These are phyloP conservation scores for Potorous gilbertii DNA, from an alignment of 2,797 vertebrate genomes.

Conservation along the genomic window DNA sequence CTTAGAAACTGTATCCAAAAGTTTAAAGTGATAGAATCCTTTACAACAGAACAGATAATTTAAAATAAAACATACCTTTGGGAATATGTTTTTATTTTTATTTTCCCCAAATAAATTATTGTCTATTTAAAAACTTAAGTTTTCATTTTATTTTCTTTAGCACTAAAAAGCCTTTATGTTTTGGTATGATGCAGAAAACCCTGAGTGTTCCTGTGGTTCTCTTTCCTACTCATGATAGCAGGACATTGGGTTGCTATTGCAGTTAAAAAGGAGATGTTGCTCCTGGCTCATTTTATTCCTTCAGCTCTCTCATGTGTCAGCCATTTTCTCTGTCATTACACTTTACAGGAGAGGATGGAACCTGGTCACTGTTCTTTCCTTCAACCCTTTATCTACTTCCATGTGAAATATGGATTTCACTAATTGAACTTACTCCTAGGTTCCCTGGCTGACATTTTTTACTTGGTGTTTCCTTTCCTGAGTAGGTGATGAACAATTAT, in stretches of 20 bases:
- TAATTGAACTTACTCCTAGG: background rate
- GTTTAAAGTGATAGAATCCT: background rate
- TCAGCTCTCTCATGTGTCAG: background rate
- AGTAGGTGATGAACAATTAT: background rate
- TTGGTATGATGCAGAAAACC: background rate
- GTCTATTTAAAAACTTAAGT: background rate
- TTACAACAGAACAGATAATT: background rate
- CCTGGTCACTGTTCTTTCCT: too few relatives aligned
- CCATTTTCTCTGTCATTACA: background rate
- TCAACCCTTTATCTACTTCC: background rate
- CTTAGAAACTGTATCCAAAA: background rate
- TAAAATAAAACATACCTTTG: background rate
- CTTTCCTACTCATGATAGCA: background rate
- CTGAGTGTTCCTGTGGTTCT: background rate
- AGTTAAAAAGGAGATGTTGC: background rate
- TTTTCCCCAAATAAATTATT: background rate
- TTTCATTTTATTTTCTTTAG: background rate
- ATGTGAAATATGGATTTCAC: background rate
- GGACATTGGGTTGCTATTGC: background rate
- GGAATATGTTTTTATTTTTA: background rate
- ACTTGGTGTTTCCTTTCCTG: background rate
- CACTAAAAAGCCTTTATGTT: background rate
- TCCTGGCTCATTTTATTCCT: background rate
- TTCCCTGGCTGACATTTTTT: background rate
- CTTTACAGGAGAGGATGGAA: too few relatives aligned